Conservation (phyloP, 2,888 invertebrate species). For the Drosophila nr. fundita region DNA sequence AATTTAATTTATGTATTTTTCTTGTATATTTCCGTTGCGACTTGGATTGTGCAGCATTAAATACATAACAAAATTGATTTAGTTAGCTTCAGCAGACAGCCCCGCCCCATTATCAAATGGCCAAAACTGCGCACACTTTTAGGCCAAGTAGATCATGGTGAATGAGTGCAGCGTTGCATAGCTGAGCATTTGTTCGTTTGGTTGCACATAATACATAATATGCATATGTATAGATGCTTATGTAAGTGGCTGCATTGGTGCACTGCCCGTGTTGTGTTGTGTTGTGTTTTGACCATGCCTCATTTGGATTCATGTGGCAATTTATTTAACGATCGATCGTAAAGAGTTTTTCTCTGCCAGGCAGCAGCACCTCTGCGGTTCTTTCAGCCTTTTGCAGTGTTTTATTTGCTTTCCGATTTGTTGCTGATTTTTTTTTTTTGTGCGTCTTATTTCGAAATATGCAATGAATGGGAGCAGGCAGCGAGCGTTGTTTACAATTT, state of each 20-base stretch:
- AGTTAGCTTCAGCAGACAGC: background rate
- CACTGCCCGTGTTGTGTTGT: conserved; percentile 40
- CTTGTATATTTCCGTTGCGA: too few relatives aligned
- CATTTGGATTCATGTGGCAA: conserved; percentile 80
- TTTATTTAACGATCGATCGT: conserved; percentile 83
- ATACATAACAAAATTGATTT: background rate
- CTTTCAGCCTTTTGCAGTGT: conserved; percentile 22
- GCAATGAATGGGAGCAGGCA: conserved; percentile 48
- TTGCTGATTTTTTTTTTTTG: conserved; percentile 28
- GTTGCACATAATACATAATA: background rate
- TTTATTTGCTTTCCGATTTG: conserved; percentile 48
- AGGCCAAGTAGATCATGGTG: conserved; percentile 8
- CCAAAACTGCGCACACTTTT: background rate
- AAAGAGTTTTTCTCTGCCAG: conserved; percentile 65
- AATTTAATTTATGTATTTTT: background rate
- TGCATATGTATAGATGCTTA: background rate
- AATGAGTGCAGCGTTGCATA: conserved; percentile 3
- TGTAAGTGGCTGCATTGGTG: conserved; percentile 18
- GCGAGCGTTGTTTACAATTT: conserved; percentile 70
- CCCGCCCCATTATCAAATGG: background rate
- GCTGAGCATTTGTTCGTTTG: background rate
- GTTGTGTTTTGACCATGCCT: conserved; percentile 75
- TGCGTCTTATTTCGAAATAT: conserved; percentile 32
- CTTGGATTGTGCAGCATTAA: too few relatives aligned
- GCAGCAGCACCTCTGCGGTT: conserved; percentile 54